These are phyloP conservation scores for Pomphorhynchus laevis DNA, from an alignment of 1,140 invertebrate genomes.

Conservation along the genomic window DNA sequence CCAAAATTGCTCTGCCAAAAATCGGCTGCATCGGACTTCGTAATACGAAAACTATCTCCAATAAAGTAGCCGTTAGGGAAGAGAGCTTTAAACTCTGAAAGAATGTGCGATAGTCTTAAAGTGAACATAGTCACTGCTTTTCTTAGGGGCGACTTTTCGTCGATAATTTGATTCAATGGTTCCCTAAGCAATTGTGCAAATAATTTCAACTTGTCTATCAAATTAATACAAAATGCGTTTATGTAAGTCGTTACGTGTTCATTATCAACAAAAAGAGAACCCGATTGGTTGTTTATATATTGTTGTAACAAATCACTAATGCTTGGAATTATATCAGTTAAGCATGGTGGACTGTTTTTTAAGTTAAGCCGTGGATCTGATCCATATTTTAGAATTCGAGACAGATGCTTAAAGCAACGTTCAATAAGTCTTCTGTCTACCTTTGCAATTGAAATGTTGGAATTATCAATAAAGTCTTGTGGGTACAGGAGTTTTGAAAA, in stretches of 20 bases:
- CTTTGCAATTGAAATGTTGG: too few species aligned
- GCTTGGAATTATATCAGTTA: conserved; percentile 87
- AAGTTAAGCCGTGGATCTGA: conserved; percentile 38
- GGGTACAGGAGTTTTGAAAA: too few species aligned
- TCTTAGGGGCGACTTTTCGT: conserved; percentile 67
- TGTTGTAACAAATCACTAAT: conserved; percentile 73
- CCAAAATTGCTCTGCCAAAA: conserved; percentile 85
- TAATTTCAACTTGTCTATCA: conserved; percentile 87
- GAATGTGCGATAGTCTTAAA: conserved; percentile 95
- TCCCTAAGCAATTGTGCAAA: conserved; percentile 90
- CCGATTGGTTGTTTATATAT: conserved; percentile 75
- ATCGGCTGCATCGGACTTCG: conserved; percentile 85
- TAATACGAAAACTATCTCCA: conserved; percentile 83
- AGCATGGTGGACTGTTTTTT: conserved; percentile 95
- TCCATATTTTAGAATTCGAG: conserved; percentile 7
- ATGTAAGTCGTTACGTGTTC: too few species aligned
- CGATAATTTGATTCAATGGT: conserved; percentile 73
- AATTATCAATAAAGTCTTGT: too few species aligned
- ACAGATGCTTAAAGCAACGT: too few species aligned
- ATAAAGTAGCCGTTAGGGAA: conserved; percentile 71
- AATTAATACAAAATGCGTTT: conserved; percentile 79
- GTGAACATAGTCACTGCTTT: conserved; percentile 83
- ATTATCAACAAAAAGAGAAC: conserved; percentile 51
- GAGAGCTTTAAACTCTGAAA: conserved; percentile 82
- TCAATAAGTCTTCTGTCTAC: too few species aligned